Evolutionary conservation across 2,888 invertebrate genomes (phyloP).

Genomic region (Epistrophe grossulariae): DNA sequence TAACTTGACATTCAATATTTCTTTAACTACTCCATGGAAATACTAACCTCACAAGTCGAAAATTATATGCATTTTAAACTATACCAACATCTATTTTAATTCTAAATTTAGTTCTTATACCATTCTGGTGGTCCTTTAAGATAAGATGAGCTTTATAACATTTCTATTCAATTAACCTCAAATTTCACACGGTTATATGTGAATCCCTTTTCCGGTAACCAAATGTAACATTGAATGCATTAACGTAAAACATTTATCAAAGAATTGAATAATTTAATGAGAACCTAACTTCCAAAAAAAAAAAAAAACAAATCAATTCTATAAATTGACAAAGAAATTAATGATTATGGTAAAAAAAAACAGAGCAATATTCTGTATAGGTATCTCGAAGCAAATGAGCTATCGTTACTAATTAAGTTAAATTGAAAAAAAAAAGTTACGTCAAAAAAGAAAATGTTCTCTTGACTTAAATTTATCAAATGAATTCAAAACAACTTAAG

Average conservation of each 20-base stretch:
- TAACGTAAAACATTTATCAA: slow-evolving; percentile 3
- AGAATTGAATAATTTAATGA: not conserved
- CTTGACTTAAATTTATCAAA: not conserved
- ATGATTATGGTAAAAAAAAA: not conserved
- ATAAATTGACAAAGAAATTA: not conserved
- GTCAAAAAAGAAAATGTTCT: not conserved
- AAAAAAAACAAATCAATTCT: not conserved
- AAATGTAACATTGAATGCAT: slow-evolving; percentile 2
- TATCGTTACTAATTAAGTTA: slow-evolving; percentile 11
- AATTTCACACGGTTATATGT: slow-evolving; percentile 9
- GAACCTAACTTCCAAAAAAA: not conserved
- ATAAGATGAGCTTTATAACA: not conserved
- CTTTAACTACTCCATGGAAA: too few species aligned
- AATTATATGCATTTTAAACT: too few species aligned
- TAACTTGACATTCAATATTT: too few species aligned
- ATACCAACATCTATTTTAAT: too few species aligned
- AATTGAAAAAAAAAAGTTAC: not conserved
- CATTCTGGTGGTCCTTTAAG: not conserved
- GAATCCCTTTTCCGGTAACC: slow-evolving; percentile 1
- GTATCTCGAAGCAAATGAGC: not conserved
- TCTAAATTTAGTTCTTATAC: not conserved
- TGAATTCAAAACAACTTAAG: slow-evolving; percentile 13
- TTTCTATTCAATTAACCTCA: not conserved
- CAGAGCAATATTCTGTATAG: slow-evolving; percentile 21
- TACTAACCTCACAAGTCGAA: too few species aligned